These are phyloP conservation scores for Momotus momota DNA, from an alignment of 2,797 vertebrate species.

Conservation along the genomic window DNA sequence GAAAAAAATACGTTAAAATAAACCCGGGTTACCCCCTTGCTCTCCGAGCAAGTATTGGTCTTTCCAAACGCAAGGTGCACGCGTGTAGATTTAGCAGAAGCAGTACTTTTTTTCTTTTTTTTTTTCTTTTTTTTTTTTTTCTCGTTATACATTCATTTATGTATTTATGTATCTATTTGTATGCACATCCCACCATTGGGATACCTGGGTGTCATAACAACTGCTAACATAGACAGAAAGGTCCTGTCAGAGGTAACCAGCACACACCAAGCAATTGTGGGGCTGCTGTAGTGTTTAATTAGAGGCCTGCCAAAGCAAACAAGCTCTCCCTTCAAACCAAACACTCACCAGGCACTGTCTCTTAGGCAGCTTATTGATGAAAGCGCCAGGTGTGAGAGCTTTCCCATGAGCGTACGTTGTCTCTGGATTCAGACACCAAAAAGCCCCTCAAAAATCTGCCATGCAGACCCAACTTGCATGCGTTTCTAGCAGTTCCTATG, in stretches of 20 bases:
- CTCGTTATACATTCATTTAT: rapidly evolving
- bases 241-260: background rate
- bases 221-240: background rate
- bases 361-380: background rate
- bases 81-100: background rate
- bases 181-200: rapidly evolving
- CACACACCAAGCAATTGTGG: background rate
- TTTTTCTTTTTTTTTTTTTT: too few relatives aligned
- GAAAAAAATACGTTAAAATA: background rate
- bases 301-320: background rate
- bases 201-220: rapidly evolving
- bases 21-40: background rate
- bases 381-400: rapidly evolving
- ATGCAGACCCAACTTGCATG: background rate
- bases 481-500: rapidly evolving
- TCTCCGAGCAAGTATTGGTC: background rate
- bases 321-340: background rate
- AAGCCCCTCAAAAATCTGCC: background rate
- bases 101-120: too few relatives aligned
- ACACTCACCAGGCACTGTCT: background rate
- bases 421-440: background rate
- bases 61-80: background rate
- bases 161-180: background rate
- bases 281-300: background rate
- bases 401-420: background rate